Evolutionary conservation across 2,888 invertebrate species (phyloP).

Genomic region (Pediacus dermestoides): DNA sequence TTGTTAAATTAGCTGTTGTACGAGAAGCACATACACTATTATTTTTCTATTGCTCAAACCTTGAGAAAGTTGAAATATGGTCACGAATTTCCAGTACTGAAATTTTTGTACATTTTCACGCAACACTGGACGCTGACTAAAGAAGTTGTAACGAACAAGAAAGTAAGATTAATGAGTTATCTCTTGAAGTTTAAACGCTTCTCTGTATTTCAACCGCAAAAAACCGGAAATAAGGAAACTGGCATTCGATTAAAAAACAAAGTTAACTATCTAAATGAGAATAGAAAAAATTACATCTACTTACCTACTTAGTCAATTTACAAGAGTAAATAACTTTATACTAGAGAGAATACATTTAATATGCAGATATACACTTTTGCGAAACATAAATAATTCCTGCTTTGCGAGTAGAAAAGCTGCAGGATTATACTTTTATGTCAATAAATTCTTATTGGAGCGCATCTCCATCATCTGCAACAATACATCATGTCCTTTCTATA

Average conservation of each 20-base stretch:
- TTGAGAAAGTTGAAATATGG: constrained; percentile 13
- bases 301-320: too few species aligned
- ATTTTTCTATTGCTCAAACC: constrained; percentile 5
- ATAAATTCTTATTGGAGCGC: constrained; percentile 8
- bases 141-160: constrained; percentile 12
- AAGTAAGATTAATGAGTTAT: constrained; percentile 19
- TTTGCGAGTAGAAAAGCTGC: too few species aligned
- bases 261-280: too few species aligned
- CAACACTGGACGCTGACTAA: constrained; percentile 12
- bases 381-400: too few species aligned
- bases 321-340: too few species aligned
- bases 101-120: constrained; percentile 14
- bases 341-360: too few species aligned
- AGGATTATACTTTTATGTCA: constrained; percentile 6
- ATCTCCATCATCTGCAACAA: constrained; percentile 9
- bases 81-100: constrained; percentile 14
- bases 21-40: background rate
- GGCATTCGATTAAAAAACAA: too few species aligned
- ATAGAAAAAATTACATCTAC: too few species aligned
- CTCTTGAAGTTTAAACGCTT: constrained; percentile 8
- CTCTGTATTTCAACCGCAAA: background rate
- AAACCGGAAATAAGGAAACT: background rate
- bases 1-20: too few species aligned
- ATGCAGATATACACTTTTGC: too few species aligned
- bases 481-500: constrained; percentile 6